Evolutionary conservation across 2,888 invertebrate species (phyloP), one percentile per base, ranked within the genome.

Genomic region (Torymus tubicola): DNA sequence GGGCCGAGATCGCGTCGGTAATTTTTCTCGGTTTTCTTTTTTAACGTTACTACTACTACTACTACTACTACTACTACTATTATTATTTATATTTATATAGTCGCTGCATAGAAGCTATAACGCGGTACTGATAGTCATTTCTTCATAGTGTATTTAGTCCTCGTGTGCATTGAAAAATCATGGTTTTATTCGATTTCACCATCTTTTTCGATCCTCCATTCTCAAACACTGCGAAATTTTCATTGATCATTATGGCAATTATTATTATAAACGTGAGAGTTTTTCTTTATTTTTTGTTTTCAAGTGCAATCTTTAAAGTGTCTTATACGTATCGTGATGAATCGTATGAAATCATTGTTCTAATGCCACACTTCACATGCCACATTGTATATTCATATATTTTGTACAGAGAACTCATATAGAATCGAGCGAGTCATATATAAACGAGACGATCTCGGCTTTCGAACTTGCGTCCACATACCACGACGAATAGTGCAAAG

Each of bases 81-180:
- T 69, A 70, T 68, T 42, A 73, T 75, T 81, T 68, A 50, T 81
- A 68, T 70, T 69, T 11, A 65, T 80, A 72, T 55, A 72, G 18
- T 14, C 69, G 50, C 10, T 67, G n/a, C 55, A 55, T 61, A 42
- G 42, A 42, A 42, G 42, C 42, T 42, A 42, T 42, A 42, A 42
- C 42, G 21, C 57, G 73, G 61, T 61, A 58, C 52, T 58, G 18
- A 68, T 72, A 81, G 81, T 73, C 68, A 72, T 64, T 77, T 73
- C n/a, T 64, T 76, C 64, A 64, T 73, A 69, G 73, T 16, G 16
- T 77, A 81, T 81, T 81, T 81, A 81, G 64, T 77, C 8, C 2
- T 21, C 52, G 24, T 53, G 58, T 13, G 42, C 42, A 42, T 42
- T 42, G 8, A 42, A 42, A 42, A 42, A 42, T n/a, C n/a, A n/a